Evolutionary conservation across 2,113 vertebrate species (phyloP).

Genomic region (Condylura cristata): DNA sequence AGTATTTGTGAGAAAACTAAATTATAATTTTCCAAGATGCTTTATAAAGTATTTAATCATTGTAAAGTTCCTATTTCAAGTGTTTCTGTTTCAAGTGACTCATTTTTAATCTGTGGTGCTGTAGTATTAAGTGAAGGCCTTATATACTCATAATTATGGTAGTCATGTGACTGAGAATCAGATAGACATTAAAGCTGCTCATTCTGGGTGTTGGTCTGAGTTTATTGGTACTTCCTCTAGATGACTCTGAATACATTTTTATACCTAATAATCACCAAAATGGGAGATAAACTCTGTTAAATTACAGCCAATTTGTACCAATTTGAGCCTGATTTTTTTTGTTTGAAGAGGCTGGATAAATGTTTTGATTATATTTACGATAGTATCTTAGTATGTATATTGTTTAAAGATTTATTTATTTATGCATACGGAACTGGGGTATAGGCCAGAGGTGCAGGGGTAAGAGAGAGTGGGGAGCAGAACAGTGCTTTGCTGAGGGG

Average conservation of each 20-base stretch:
- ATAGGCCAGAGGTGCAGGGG: too few relatives aligned
- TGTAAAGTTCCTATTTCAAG: constrained; percentile 54
- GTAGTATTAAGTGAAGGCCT: constrained; percentile 37
- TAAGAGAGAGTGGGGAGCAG: too few relatives aligned
- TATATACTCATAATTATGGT: constrained; percentile 43
- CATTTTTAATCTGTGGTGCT: constrained; percentile 53
- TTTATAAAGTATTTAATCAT: constrained; percentile 60
- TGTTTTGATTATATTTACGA: constrained; percentile 8
- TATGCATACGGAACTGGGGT: too few relatives aligned
- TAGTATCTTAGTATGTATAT: too few relatives aligned
- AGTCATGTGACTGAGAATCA: constrained; percentile 57
- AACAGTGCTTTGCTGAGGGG: too few relatives aligned
- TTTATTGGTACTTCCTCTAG: constrained; percentile 23
- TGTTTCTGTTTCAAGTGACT: constrained; percentile 41
- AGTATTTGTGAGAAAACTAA: constrained; percentile 38
- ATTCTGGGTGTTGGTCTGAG: constrained; percentile 36
- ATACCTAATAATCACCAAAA: constrained; percentile 6
- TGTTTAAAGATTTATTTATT: too few relatives aligned
- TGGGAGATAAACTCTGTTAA: constrained; percentile 15
- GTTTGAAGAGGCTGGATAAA: background rate
- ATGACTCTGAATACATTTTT: constrained; percentile 29
- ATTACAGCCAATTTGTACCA: background rate
- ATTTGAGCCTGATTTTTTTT: constrained; percentile 10
- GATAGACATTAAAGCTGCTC: background rate
- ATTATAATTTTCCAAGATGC: constrained; percentile 46